These are phyloP conservation scores for Ametastegia equiseti DNA, from an alignment of 2,888 invertebrate genomes.

Conservation along the genomic window DNA sequence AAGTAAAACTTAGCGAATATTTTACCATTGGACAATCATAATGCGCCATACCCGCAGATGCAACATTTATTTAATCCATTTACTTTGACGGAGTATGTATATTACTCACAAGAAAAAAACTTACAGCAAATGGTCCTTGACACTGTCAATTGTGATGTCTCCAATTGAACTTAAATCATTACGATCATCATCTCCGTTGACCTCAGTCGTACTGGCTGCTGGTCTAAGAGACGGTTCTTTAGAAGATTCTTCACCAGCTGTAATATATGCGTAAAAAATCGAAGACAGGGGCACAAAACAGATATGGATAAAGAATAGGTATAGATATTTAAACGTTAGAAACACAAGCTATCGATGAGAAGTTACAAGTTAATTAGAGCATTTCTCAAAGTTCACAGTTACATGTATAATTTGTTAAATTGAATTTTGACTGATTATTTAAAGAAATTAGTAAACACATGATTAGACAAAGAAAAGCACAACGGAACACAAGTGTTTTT, in stretches of 20 bases:
- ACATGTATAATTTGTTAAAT: no score
- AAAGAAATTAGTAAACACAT: not conserved
- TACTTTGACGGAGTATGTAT: conserved; percentile 26
- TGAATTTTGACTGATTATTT: not conserved
- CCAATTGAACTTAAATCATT: conserved; percentile 82
- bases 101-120: conserved; percentile 54
- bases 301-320: not conserved
- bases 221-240: conserved; percentile 70
- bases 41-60: no score
- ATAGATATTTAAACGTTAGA: not conserved
- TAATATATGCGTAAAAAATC: conserved; percentile 62
- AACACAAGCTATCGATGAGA: not conserved
- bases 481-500: not conserved
- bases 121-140: conserved; percentile 88
- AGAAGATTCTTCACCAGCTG: conserved; percentile 70
- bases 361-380: not conserved
- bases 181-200: conserved; percentile 77
- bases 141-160: conserved; percentile 96
- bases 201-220: conserved; percentile 69
- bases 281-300: conserved; percentile 38
- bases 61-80: not conserved
- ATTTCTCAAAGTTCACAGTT: no score
- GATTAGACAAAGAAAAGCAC: conserved; percentile 9
- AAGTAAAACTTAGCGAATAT: no score
- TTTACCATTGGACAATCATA: not conserved